These are phyloP conservation scores for Campoplex capitator DNA, from an alignment of 2,888 invertebrate genomes.

Conservation along the genomic window DNA sequence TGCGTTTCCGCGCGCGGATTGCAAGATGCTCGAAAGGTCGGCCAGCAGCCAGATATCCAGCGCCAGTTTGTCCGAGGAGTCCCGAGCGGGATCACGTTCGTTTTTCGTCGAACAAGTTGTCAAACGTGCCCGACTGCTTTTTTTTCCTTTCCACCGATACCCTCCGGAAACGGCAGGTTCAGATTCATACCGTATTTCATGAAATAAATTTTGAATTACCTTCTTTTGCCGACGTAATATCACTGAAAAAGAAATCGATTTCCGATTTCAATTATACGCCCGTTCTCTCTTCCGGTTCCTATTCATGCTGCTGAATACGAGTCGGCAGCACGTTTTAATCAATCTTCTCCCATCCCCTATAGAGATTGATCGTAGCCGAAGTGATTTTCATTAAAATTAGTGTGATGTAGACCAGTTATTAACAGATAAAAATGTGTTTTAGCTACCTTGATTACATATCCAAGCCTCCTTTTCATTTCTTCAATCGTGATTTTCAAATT, in stretches of 20 bases:
- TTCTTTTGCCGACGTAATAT: background rate
- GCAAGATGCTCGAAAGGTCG: slow-evolving; percentile 61
- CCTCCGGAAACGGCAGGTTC: background rate
- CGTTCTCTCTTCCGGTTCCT: slow-evolving; percentile 1
- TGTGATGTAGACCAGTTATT: slow-evolving; percentile 14
- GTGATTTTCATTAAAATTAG: slow-evolving; percentile 45
- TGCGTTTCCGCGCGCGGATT: slow-evolving; percentile 61
- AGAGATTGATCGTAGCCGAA: slow-evolving; percentile 50
- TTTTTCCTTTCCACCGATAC: background rate
- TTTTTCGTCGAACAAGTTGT: slow-evolving; percentile 60
- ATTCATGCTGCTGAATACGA: slow-evolving; percentile 13
- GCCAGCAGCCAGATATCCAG: slow-evolving; percentile 65
- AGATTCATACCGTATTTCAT: background rate
- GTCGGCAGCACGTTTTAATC: slow-evolving; percentile 45
- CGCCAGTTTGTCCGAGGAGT: slow-evolving; percentile 71
- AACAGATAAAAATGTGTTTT: slow-evolving; percentile 42
- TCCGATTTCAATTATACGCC: slow-evolving; percentile 4
- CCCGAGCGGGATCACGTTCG: slow-evolving; percentile 69
- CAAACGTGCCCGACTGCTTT: slow-evolving; percentile 67
- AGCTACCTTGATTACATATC: slow-evolving; percentile 48
- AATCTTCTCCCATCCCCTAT: slow-evolving; percentile 1
- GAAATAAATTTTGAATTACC: slow-evolving; percentile 3
- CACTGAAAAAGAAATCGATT: slow-evolving; percentile 20
- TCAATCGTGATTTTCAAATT: slow-evolving; percentile 38
- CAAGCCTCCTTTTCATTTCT: slow-evolving; percentile 20